Conservation (phyloP, 2,797 vertebrate species). For the Trichosurus vulpecula region DNA sequence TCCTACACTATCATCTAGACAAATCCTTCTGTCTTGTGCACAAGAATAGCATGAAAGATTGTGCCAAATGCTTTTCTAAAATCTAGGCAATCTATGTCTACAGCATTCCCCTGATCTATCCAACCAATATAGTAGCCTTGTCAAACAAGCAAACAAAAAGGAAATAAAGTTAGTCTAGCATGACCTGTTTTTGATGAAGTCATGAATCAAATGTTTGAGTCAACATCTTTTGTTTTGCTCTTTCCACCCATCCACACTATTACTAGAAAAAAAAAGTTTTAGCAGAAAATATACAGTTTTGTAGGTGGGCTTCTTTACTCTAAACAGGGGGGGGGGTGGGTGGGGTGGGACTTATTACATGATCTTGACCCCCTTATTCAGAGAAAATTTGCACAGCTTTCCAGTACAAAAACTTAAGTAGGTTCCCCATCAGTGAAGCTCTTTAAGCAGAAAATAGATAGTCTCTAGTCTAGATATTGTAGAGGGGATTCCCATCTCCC, state of each 20-base stretch:
- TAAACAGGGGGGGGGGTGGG: background rate
- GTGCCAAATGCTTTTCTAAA: background rate
- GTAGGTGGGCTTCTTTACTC: background rate
- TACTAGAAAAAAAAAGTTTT: background rate
- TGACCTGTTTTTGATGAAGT: background rate
- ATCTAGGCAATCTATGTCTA: background rate
- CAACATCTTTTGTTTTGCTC: background rate
- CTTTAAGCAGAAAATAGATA: background rate
- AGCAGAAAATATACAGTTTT: background rate
- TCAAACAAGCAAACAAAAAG: background rate
- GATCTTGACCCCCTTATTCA: background rate
- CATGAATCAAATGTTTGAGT: background rate
- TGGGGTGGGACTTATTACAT: too few species aligned
- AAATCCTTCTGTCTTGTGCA: background rate
- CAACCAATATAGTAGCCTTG: background rate
- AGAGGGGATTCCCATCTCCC: background rate
- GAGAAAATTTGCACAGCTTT: background rate
- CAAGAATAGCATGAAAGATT: background rate
- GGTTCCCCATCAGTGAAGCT: background rate
- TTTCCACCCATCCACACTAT: background rate
- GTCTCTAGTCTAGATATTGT: background rate
- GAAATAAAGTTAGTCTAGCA: background rate
- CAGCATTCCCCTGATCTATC: background rate
- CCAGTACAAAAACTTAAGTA: background rate
- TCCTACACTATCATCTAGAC: background rate